Evolutionary conservation across 2,888 invertebrate species (phyloP).

Genomic region (Oscheius sp.): DNA sequence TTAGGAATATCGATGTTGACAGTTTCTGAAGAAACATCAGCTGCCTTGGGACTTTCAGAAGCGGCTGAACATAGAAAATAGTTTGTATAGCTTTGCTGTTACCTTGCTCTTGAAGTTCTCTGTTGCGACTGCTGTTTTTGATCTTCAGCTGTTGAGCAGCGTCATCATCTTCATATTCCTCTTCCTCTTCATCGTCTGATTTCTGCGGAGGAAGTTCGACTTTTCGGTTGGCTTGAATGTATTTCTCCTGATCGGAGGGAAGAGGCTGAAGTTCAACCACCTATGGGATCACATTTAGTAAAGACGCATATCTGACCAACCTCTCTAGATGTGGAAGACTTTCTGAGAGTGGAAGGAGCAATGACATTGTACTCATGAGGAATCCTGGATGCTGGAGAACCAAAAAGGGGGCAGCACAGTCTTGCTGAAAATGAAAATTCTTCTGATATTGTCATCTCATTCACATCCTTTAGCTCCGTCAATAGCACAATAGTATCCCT

Average conservation of each 20-base stretch:
- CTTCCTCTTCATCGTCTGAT: slow-evolving; percentile 16
- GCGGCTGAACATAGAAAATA: slow-evolving; percentile 28
- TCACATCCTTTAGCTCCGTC: slow-evolving; percentile 57
- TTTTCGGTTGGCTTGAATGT: not conserved
- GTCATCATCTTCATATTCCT: slow-evolving; percentile 48
- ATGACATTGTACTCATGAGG: slow-evolving; percentile 61
- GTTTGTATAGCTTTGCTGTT: not conserved
- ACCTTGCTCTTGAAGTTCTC: slow-evolving; percentile 41
- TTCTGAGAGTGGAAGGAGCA: slow-evolving; percentile 61
- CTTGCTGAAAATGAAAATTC: slow-evolving; percentile 45
- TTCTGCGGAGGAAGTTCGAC: slow-evolving; percentile 7
- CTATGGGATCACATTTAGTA: slow-evolving; percentile 10
- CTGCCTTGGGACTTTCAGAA: slow-evolving; percentile 40
- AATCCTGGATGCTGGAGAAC: slow-evolving; percentile 59
- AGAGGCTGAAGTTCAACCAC: slow-evolving; percentile 58
- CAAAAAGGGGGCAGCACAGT: slow-evolving; percentile 67
- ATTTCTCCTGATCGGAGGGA: slow-evolving; percentile 45
- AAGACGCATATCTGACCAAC: slow-evolving; percentile 17
- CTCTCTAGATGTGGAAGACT: slow-evolving; percentile 59
- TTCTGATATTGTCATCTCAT: slow-evolving; percentile 5
- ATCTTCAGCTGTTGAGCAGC: slow-evolving; percentile 44
- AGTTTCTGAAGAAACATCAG: slow-evolving; percentile 43
- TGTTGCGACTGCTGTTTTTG: slow-evolving; percentile 40
- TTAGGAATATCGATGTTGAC: slow-evolving; percentile 50
- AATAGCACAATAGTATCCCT: slow-evolving; percentile 72